phyloP scores from a whole-genome alignment of 1,140 invertebrate species.

The Monochamus saltuarius region DNA sequence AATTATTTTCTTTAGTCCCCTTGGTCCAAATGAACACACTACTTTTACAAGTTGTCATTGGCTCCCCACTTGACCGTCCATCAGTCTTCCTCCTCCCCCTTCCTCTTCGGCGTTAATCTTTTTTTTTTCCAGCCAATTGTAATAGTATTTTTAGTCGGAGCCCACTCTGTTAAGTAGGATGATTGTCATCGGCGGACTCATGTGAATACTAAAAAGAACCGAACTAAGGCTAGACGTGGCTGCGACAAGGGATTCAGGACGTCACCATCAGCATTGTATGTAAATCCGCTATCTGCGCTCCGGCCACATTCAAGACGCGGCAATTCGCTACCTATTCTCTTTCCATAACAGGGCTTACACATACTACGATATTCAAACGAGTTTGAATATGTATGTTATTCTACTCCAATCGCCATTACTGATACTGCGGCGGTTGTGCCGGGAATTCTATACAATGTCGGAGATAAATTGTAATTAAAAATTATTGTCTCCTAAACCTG shows the following conservation, averaged over 20 bases:
- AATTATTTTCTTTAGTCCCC: too few relatives aligned
- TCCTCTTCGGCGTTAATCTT: too few relatives aligned
- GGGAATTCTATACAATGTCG: too few relatives aligned
- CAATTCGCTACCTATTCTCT: not conserved
- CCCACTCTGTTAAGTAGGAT: too few relatives aligned
- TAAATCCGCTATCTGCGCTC: not conserved
- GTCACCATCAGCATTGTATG: constrained; percentile 6
- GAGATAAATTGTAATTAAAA: too few relatives aligned
- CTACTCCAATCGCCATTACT: not conserved
- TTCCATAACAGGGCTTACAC: constrained; percentile 6
- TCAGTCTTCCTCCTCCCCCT: too few relatives aligned
- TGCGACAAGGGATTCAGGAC: constrained; percentile 3
- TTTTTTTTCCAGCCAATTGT: too few relatives aligned
- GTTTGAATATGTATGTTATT: constrained; percentile 9
- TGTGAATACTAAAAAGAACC: constrained; percentile 5
- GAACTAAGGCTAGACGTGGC: not conserved
- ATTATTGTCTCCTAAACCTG: too few relatives aligned
- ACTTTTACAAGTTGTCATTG: too few relatives aligned
- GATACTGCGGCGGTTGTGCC: not conserved
- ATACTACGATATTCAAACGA: constrained; percentile 5
- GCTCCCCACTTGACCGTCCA: too few relatives aligned
- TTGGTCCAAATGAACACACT: too few relatives aligned
- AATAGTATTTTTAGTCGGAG: too few relatives aligned
- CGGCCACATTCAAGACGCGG: not conserved
- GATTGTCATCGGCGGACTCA: not conserved